These are phyloP conservation scores for Daboia siamensis DNA, from an alignment of 2,113 vertebrate genomes.

Conservation along the genomic window DNA sequence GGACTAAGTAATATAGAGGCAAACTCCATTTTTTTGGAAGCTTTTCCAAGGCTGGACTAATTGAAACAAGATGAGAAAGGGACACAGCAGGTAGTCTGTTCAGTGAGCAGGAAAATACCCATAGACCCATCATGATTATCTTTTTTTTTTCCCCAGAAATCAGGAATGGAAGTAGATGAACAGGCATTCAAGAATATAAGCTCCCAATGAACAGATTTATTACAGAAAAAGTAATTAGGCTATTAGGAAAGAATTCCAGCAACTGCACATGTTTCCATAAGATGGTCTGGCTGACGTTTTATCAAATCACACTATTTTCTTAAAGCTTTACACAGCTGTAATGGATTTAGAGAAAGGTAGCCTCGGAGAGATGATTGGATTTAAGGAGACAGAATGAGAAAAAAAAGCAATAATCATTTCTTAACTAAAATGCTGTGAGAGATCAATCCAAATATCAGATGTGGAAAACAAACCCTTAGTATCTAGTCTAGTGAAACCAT, in stretches of 20 bases:
- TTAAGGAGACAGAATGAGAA: neutral
- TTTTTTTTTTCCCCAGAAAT: neutral
- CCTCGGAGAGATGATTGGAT: neutral
- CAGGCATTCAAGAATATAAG: neutral
- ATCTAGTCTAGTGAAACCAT: neutral
- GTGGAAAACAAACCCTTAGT: neutral
- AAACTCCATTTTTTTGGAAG: neutral
- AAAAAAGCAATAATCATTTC: neutral
- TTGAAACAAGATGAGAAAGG: neutral
- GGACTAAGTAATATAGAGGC: neutral
- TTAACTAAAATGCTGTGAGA: neutral
- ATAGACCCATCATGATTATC: neutral
- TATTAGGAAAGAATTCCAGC: neutral
- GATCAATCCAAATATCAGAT: neutral
- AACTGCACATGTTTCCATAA: neutral
- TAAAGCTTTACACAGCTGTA: neutral
- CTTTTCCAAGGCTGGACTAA: neutral
- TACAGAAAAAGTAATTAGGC: neutral
- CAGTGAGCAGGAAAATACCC: neutral
- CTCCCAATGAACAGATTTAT: neutral
- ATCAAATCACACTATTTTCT: neutral
- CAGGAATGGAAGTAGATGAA: neutral
- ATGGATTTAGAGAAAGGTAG: neutral
- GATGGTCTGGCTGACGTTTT: neutral
- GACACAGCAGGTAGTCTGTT: neutral